These are phyloP conservation scores for Lucilia cuprina DNA, from an alignment of 1,140 invertebrate species.

Conservation along the genomic window DNA sequence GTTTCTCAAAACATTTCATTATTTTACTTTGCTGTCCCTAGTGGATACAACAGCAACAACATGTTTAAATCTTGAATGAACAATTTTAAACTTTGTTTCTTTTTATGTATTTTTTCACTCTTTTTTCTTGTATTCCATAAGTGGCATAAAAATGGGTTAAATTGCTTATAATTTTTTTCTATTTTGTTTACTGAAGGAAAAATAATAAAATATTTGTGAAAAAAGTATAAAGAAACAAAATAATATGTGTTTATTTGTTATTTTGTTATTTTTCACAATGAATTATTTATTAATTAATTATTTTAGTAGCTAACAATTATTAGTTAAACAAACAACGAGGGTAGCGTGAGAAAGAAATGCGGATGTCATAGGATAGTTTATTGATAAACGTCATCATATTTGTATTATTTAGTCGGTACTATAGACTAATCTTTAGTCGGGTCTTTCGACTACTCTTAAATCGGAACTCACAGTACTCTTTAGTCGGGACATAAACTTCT, in stretches of 20 bases:
- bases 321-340: neutral
- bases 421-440: too few relatives aligned
- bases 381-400: too few relatives aligned
- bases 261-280: slow-evolving; percentile 13
- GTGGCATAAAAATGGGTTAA: neutral
- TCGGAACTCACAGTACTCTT: too few relatives aligned
- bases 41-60: too few relatives aligned
- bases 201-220: neutral
- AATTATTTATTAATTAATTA: slow-evolving; percentile 1
- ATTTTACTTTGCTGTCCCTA: too few relatives aligned
- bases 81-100: too few relatives aligned
- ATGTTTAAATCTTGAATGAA: too few relatives aligned
- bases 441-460: too few relatives aligned
- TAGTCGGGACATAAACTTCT: too few relatives aligned
- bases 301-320: neutral
- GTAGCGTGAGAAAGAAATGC: neutral
- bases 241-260: neutral
- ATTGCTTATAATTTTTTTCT: neutral
- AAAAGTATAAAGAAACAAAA: neutral
- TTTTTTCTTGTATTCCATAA: neutral
- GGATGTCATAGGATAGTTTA: too few relatives aligned
- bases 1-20: too few relatives aligned
- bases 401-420: too few relatives aligned
- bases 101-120: neutral
- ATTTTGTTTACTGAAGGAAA: neutral